Conservation (phyloP, 2,113 vertebrate species). For the Coptodon rendalli region DNA sequence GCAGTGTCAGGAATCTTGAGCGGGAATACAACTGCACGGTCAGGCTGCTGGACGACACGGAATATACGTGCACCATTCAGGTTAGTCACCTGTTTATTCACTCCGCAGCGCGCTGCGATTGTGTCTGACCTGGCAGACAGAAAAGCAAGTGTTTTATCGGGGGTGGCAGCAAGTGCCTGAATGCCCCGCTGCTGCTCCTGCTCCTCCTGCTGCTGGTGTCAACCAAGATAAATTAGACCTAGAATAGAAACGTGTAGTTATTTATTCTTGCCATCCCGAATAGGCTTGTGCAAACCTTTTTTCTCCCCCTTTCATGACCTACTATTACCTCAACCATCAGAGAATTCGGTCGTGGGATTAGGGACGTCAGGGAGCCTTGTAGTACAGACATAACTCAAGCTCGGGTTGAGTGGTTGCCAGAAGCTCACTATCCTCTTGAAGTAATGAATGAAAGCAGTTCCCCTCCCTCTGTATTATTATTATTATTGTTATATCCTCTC, state of each 20-base stretch:
- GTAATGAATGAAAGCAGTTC: neutral
- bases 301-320: neutral
- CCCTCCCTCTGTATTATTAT: neutral
- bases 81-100: constrained; percentile 69
- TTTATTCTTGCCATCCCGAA: neutral
- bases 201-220: neutral
- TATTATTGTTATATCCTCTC: neutral
- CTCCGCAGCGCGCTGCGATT: constrained; percentile 10
- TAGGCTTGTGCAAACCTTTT: neutral
- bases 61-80: constrained; percentile 95
- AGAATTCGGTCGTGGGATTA: neutral
- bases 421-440: neutral
- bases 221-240: neutral
- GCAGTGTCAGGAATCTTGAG: constrained; percentile 94
- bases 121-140: constrained; percentile 23
- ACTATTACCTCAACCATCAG: neutral
- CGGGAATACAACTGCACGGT: constrained; percentile 94
- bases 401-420: neutral
- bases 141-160: constrained; percentile 6
- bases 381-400: neutral
- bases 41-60: constrained; percentile 92
- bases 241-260: neutral
- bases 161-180: neutral
- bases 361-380: neutral
- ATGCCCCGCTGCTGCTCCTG: neutral